These are phyloP conservation scores for Lasioglossum pauxillum DNA, from an alignment of 2,888 invertebrate species.

Conservation along the genomic window DNA sequence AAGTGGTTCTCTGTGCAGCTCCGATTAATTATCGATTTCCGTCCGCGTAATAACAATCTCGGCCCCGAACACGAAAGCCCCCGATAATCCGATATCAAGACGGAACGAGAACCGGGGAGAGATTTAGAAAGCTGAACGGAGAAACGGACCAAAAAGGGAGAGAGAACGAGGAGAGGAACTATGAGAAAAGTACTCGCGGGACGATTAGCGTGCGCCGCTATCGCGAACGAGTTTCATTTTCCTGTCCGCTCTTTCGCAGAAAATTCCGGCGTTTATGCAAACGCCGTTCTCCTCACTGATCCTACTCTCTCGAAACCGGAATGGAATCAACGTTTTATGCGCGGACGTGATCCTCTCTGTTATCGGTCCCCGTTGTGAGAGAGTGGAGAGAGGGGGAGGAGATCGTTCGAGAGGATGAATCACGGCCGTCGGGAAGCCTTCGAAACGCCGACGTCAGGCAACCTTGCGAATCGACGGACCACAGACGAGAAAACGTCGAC, in stretches of 20 bases:
- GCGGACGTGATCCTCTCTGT: constrained; percentile 8
- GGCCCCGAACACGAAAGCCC: constrained; percentile 39
- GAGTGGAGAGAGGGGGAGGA: not conserved
- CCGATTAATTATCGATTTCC: constrained; percentile 59
- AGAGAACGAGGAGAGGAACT: not conserved
- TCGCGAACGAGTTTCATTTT: constrained; percentile 23
- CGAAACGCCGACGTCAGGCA: constrained; percentile 15
- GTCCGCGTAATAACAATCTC: constrained; percentile 53
- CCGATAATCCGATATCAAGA: constrained; percentile 33
- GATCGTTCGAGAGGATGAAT: constrained; percentile 22
- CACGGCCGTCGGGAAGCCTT: constrained; percentile 23
- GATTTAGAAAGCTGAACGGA: not conserved
- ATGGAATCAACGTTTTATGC: constrained; percentile 28
- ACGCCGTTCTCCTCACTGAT: not conserved
- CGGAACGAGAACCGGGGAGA: not conserved
- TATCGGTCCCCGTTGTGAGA: not conserved
- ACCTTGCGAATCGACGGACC: constrained; percentile 19
- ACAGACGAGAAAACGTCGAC: not conserved
- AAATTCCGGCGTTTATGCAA: constrained; percentile 20
- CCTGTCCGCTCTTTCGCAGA: constrained; percentile 15
- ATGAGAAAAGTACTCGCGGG: constrained; percentile 2
- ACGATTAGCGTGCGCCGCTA: constrained; percentile 1
- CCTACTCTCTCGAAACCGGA: not conserved
- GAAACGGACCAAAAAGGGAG: not conserved
- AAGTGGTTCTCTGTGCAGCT: not conserved